These are phyloP conservation scores for Tubiluchus corallicola DNA, from an alignment of 2,888 invertebrate genomes.

Conservation along the genomic window DNA sequence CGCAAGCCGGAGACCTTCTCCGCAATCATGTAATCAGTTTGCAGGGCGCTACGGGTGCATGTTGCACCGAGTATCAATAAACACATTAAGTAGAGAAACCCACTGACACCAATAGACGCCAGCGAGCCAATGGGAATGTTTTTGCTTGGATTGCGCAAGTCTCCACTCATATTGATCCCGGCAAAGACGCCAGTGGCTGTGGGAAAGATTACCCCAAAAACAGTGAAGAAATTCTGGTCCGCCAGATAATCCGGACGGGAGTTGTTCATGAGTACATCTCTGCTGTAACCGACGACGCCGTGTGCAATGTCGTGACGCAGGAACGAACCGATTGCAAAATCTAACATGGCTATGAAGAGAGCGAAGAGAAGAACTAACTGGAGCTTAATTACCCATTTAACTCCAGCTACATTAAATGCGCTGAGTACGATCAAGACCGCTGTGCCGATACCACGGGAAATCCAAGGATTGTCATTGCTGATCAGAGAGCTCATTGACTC, in stretches of 20 bases:
- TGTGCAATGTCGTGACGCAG: slow-evolving; percentile 72
- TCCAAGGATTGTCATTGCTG: slow-evolving; percentile 47
- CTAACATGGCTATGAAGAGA: slow-evolving; percentile 60
- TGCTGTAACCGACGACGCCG: slow-evolving; percentile 72
- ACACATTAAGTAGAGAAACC: slow-evolving; percentile 70
- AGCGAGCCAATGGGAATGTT: slow-evolving; percentile 88
- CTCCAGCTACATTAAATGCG: slow-evolving; percentile 81
- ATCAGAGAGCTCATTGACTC: slow-evolving; percentile 80
- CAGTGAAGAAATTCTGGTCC: slow-evolving; percentile 77
- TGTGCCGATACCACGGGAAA: slow-evolving; percentile 67
- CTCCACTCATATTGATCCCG: slow-evolving; percentile 97
- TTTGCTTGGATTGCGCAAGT: slow-evolving; percentile 68
- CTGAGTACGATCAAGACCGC: slow-evolving; percentile 67
- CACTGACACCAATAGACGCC: slow-evolving; percentile 72
- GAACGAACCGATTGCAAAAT: slow-evolving; percentile 86
- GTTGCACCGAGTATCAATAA: slow-evolving; percentile 74
- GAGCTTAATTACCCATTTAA: slow-evolving; percentile 91
- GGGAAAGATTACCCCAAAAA: slow-evolving; percentile 93
- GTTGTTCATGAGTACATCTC: slow-evolving; percentile 57
- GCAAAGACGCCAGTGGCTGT: slow-evolving; percentile 90
- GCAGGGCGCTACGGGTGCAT: slow-evolving; percentile 48
- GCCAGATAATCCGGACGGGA: slow-evolving; percentile 56
- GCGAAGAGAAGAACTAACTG: slow-evolving; percentile 73
- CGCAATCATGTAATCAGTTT: slow-evolving; percentile 70
- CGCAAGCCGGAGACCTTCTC: slow-evolving; percentile 54